Evolutionary conservation across 2,888 invertebrate species (phyloP).

Genomic region (Asteroscopus sphinx): DNA sequence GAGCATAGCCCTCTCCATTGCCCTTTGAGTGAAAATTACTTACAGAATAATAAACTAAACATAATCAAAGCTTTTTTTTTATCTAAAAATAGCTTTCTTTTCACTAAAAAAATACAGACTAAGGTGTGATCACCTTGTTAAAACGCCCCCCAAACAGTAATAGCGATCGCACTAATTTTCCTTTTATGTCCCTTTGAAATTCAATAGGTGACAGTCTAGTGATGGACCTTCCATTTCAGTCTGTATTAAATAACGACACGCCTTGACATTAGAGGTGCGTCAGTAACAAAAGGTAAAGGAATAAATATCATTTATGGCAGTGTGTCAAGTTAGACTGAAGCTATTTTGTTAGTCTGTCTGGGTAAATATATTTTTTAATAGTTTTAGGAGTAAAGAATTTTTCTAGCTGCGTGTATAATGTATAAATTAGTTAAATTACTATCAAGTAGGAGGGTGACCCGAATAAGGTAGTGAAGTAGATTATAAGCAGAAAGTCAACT

Average conservation of each 20-base stretch:
- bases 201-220: conserved; percentile 64
- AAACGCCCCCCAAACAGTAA: conserved; percentile 35
- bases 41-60: no score
- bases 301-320: conserved; percentile 51
- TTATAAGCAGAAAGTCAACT: no score
- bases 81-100: no score
- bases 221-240: conserved; percentile 67
- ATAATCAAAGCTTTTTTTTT: no score
- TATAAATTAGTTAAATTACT: no score
- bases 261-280: conserved; percentile 63
- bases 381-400: not conserved
- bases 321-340: conserved; percentile 22
- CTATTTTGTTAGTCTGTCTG: conserved; percentile 12
- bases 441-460: no score
- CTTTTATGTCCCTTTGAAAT: conserved; percentile 67
- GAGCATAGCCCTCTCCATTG: no score
- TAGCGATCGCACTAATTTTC: conserved; percentile 61
- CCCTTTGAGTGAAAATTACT: no score
- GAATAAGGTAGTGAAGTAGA: no score
- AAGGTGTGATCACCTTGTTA: conserved; percentile 15
- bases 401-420: not conserved
- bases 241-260: conserved; percentile 64
- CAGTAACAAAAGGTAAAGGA: conserved; percentile 50
- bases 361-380: not conserved
- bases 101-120: no score